Conservation (phyloP, 1,140 invertebrate genomes). For the Drosophila lacertosa region DNA sequence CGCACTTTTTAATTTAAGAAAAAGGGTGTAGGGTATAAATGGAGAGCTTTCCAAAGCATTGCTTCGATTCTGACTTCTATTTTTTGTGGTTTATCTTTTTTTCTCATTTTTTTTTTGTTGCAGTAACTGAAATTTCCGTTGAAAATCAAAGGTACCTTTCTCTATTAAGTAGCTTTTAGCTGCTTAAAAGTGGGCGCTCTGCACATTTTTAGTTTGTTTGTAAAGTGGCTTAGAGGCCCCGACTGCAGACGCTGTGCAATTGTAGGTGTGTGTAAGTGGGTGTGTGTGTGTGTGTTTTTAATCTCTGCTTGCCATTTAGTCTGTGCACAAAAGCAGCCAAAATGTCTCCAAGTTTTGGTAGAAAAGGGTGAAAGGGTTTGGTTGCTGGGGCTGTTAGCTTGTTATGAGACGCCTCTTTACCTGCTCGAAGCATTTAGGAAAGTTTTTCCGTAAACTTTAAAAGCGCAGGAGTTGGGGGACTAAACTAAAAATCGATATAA, state of each 20-base stretch:
- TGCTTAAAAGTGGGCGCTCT: conserved; percentile 35
- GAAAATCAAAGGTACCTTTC: conserved; percentile 13
- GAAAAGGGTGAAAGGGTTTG: too few relatives aligned
- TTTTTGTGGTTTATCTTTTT: not conserved
- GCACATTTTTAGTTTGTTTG: conserved; percentile 64
- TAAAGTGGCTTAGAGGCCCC: conserved; percentile 68
- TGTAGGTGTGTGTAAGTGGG: conserved; percentile 10
- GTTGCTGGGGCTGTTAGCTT: conserved; percentile 14
- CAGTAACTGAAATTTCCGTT: not conserved
- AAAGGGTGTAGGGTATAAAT: too few relatives aligned
- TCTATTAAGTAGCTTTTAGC: conserved; percentile 42
- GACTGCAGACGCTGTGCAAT: conserved; percentile 15
- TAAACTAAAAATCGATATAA: conserved; percentile 40
- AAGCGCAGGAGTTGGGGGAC: not conserved
- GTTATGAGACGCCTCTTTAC: conserved; percentile 24
- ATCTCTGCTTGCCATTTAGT: conserved; percentile 66
- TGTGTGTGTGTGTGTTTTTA: conserved; percentile 34
- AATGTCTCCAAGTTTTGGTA: conserved; percentile 39
- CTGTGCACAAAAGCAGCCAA: conserved; percentile 42
- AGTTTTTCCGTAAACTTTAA: conserved; percentile 40
- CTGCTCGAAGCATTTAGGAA: conserved; percentile 31
- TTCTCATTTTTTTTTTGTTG: not conserved
- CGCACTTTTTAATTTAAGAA: too few relatives aligned
- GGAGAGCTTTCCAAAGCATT: too few relatives aligned
- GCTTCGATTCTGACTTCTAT: not conserved